Percentiles rank a stretch among this genome's conserved stretches.
Evolutionary conservation across 2,113 vertebrate species (phyloP).

Genomic region (Labrus mixtus): DNA sequence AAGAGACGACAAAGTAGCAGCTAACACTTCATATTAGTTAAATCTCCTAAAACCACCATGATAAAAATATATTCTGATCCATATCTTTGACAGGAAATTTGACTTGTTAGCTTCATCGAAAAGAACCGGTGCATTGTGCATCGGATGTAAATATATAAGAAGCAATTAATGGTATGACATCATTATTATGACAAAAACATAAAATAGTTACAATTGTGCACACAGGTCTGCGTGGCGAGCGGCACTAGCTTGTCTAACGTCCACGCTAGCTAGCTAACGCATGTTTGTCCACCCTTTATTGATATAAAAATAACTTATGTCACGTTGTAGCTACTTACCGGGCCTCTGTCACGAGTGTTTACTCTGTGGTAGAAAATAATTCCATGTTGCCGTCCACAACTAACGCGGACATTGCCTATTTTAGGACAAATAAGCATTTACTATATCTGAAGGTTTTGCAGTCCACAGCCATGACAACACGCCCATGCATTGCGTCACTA

Average conservation of each 20-base stretch:
- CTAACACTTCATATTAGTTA: neutral
- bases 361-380: conserved; percentile 33
- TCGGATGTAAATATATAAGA: neutral
- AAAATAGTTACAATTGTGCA: neutral
- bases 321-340: conserved; percentile 62
- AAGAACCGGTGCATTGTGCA: neutral
- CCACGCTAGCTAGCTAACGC: conserved; percentile 71
- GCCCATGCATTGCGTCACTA: conserved; percentile 76
- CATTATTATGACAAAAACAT: neutral
- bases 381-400: conserved; percentile 44
- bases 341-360: conserved; percentile 14
- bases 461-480: conserved; percentile 76
- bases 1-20: neutral
- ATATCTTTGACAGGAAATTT: neutral
- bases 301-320: conserved; percentile 9
- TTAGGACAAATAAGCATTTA: conserved; percentile 55
- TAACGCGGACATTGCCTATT: conserved; percentile 51
- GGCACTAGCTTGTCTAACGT: conserved; percentile 49
- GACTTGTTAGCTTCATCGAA: neutral
- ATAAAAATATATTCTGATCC: neutral
- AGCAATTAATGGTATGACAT: neutral
- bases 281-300: conserved; percentile 45
- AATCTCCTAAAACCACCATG: neutral
- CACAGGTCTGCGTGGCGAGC: neutral
- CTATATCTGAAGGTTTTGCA: conserved; percentile 42